Evolutionary conservation across 2,888 invertebrate genomes (phyloP).

Genomic region (Coelinius sp.): DNA sequence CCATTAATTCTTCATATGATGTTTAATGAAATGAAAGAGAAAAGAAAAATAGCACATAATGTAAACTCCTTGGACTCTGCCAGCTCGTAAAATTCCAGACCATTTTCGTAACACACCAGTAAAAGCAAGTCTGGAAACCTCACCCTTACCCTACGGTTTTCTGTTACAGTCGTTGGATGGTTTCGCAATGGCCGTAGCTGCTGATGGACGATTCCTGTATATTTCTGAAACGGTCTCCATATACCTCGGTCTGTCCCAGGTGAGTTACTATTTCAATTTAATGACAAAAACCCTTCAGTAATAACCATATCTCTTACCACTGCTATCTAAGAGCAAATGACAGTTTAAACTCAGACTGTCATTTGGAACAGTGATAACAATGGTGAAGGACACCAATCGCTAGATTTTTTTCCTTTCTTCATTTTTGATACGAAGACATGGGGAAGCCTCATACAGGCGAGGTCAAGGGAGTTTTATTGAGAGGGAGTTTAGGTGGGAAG

Average conservation of each 20-base stretch:
- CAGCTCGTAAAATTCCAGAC: constrained; percentile 41
- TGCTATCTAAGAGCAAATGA: background rate
- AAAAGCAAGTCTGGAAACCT: constrained; percentile 15
- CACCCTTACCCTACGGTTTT: constrained; percentile 29
- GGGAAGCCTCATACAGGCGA: constrained; percentile 29
- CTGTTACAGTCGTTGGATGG: constrained; percentile 92
- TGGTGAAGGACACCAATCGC: background rate
- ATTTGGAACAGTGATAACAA: background rate
- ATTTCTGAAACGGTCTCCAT: constrained; percentile 99
- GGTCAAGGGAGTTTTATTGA: constrained; percentile 37
- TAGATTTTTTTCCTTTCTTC: background rate
- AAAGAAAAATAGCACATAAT: constrained; percentile 9
- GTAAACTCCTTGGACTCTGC: constrained; percentile 13
- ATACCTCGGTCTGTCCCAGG: constrained; percentile 99
- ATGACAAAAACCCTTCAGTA: constrained; percentile 20
- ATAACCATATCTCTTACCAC: background rate
- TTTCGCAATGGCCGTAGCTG: constrained; percentile 95
- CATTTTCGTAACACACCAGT: constrained; percentile 20
- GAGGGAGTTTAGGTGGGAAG: constrained; percentile 51
- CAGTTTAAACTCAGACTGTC: background rate
- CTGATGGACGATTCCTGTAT: constrained; percentile 97
- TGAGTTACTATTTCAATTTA: constrained; percentile 72
- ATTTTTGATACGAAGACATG: constrained; percentile 19
- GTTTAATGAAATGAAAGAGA: constrained; percentile 14
- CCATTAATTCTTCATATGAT: background rate